A percentile compares a stretch with the other conserved stretches of the same genome.
phyloP scores from a whole-genome alignment of 2,797 vertebrate genomes.

The Diplodus puntazzo region DNA sequence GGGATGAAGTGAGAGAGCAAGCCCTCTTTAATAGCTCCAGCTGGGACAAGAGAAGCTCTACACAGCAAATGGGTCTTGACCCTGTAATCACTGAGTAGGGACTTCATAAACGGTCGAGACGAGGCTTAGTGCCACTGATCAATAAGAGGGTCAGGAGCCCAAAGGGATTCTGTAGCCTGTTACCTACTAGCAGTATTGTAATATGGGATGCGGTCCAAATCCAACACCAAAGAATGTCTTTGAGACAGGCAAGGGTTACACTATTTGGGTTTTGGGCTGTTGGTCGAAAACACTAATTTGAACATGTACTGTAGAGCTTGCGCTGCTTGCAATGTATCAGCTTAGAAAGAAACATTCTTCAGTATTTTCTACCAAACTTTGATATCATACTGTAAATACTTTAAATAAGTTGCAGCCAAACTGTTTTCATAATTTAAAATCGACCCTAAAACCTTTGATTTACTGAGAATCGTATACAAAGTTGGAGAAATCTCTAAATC shows the following conservation, averaged over 20 bases:
- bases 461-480: neutral
- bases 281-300: neutral
- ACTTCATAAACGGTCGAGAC: constrained; percentile 20
- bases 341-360: neutral
- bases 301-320: neutral
- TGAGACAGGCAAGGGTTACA: neutral
- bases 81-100: constrained; percentile 44
- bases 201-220: neutral
- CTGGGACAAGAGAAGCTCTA: constrained; percentile 42
- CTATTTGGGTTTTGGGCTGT: neutral
- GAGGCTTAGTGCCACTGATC: constrained; percentile 28
- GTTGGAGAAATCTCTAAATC: neutral
- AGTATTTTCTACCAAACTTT: neutral
- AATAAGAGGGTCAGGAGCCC: constrained; percentile 27
- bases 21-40: constrained; percentile 47
- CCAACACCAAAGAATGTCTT: neutral
- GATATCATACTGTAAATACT: too few species aligned
- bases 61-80: constrained; percentile 45
- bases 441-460: neutral
- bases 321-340: too few species aligned
- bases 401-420: neutral
- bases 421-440: neutral
- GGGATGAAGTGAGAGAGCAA: constrained; percentile 48
- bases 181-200: neutral
- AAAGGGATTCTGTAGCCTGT: neutral